phyloP scores from a whole-genome alignment of 2,888 invertebrate species.

The Apotomis turbidana region DNA sequence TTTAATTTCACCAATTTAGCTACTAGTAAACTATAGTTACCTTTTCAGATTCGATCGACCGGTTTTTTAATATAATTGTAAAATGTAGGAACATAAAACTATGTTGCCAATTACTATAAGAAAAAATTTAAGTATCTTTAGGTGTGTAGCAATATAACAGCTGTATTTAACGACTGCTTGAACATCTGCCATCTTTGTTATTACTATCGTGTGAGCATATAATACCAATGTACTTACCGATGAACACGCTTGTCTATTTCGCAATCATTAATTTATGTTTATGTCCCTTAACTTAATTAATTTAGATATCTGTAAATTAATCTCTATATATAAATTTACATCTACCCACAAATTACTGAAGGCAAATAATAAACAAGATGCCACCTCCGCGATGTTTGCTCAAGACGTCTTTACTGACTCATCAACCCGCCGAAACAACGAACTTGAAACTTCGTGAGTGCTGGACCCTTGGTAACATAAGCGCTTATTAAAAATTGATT shows the following conservation, averaged over 20 bases:
- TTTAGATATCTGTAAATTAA: neutral
- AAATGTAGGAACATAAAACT: no score
- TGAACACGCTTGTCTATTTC: neutral
- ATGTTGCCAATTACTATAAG: no score
- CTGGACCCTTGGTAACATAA: conserved; percentile 12
- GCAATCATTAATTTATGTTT: neutral
- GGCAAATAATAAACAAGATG: conserved; percentile 10
- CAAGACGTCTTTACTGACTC: conserved; percentile 17
- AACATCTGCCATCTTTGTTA: no score
- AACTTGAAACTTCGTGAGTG: conserved; percentile 26
- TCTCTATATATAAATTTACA: neutral
- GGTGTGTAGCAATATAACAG: no score
- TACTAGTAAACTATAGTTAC: no score
- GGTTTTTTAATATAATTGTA: no score
- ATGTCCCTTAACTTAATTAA: neutral
- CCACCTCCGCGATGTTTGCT: conserved; percentile 11
- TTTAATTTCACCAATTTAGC: no score
- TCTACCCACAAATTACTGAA: neutral
- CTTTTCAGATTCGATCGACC: no score
- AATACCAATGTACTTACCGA: neutral
- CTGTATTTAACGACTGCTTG: no score
- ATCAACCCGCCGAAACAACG: conserved; percentile 18
- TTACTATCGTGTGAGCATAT: no score
- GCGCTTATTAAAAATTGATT: conserved; percentile 23
- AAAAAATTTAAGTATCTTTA: no score